Evolutionary conservation across 2,113 vertebrate species (phyloP).

Genomic region (Nyctereutes procyonoides): DNA sequence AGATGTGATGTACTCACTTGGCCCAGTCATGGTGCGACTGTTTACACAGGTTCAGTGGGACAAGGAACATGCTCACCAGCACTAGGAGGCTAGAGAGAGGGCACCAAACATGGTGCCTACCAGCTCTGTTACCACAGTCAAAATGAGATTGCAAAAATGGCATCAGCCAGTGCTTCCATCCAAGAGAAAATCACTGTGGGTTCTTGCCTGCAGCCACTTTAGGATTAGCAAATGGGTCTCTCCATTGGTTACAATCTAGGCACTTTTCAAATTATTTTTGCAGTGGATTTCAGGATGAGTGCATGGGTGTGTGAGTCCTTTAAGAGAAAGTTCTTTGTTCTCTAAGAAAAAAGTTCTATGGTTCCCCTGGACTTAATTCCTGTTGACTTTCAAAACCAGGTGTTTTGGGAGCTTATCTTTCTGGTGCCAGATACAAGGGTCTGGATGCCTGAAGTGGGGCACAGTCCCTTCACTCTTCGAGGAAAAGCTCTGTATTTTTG

Average conservation of each 20-base stretch:
- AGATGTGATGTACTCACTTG: neutral
- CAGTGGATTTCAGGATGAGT: neutral
- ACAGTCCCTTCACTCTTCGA: neutral
- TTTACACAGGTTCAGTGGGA: neutral
- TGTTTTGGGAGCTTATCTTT: neutral
- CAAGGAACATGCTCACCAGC: neutral
- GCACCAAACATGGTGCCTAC: neutral
- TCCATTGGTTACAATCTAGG: neutral
- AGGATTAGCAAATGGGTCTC: neutral
- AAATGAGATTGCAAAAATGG: neutral
- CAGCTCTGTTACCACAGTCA: neutral
- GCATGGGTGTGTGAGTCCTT: neutral
- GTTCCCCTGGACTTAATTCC: neutral
- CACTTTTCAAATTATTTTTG: neutral
- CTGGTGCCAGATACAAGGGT: neutral
- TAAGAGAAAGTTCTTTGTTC: neutral
- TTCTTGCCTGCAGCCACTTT: neutral
- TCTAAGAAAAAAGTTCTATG: neutral
- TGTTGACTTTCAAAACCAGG: neutral
- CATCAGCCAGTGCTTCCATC: neutral
- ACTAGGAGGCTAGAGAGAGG: neutral
- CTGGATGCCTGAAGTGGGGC: neutral
- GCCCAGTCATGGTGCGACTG: neutral
- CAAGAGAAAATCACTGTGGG: neutral
- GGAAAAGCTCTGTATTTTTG: neutral